These are phyloP conservation scores for Podarcis cretensis DNA, from an alignment of 2,113 vertebrate genomes.

Conservation along the genomic window DNA sequence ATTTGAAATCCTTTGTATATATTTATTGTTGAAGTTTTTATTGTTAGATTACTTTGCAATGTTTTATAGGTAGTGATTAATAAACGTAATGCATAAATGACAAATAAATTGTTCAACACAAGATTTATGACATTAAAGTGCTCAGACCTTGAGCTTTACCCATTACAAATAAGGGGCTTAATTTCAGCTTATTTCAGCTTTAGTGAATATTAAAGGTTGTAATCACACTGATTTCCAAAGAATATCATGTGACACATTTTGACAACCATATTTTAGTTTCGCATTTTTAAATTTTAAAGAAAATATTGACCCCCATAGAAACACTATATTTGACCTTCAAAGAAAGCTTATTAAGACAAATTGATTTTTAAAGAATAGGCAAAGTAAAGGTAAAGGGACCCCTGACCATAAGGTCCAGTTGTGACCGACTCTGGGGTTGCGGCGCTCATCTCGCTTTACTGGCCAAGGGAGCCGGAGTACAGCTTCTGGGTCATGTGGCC, in stretches of 20 bases:
- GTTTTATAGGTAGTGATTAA: not conserved
- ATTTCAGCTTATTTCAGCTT: slow-evolving; percentile 51
- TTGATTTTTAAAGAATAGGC: not conserved
- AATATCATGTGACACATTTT: slow-evolving; percentile 36
- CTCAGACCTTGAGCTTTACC: slow-evolving; percentile 32
- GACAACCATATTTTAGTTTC: slow-evolving; percentile 54
- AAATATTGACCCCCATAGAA: slow-evolving; percentile 37
- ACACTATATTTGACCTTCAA: slow-evolving; percentile 52
- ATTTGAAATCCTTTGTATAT: too few species aligned
- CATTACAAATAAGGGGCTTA: slow-evolving; percentile 52
- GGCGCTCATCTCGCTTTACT: too few species aligned
- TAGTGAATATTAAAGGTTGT: slow-evolving; percentile 51
- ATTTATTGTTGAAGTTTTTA: too few species aligned
- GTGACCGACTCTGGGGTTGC: too few species aligned
- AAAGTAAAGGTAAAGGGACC: not conserved
- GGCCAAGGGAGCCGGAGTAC: too few species aligned
- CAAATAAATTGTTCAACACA: slow-evolving; percentile 41
- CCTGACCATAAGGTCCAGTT: too few species aligned
- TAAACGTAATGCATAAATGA: not conserved
- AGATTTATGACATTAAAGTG: slow-evolving; percentile 45
- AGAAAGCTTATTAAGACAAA: slow-evolving; percentile 11
- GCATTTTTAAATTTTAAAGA: slow-evolving; percentile 29
- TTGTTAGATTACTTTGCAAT: too few species aligned
- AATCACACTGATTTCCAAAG: slow-evolving; percentile 66
- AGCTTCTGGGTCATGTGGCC: too few species aligned